Evolutionary conservation across 2,113 vertebrate species (phyloP), one percentile per base, ranked within the genome.

Genomic region (Daubentonia madagascariensis): DNA sequence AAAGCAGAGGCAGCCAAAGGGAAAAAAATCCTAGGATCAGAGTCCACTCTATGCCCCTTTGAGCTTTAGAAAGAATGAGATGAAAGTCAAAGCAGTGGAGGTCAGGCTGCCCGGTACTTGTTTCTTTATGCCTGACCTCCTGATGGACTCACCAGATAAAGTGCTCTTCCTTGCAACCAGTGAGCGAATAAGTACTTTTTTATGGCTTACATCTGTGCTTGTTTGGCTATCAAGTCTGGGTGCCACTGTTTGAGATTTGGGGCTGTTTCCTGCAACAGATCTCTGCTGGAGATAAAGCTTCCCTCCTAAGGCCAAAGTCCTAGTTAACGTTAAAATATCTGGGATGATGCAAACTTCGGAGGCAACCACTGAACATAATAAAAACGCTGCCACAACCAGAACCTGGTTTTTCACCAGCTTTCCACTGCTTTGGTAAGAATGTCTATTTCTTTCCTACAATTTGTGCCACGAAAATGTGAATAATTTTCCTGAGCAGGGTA

Each of bases 91-190:
- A 94, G 95, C 85, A 68, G 23, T 2, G 30, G 83, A 91, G 98
- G 98, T 98, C 98, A 96, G 65, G 85, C 95, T 97, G 97, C 95
- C 98, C 97, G 5, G 84, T 30, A 89, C 96, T 59, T 7, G 84
- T 83, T 78, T 91, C 87, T 96, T 95, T 96, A 48, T 88, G 92
- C 72, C 72, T 97, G 97, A 97, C 96, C 97, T 91, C 23, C 83
- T 75, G 97, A 98, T 98, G 97, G 67, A 86, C 40, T 95, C 48
- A 16, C 59, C 92, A 98, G 97, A 98, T 98, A 97, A 95, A 72
- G 40, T 18, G 43, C 81, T 89, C 90, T 50, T 75, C 75, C 94
- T 48, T 70, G 35, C 13, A 92, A 57, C n/a, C 94, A 79, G 91
- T 4, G 3, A 67, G 94, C 40, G 1, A 52, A 16, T 11, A 43